Evolutionary conservation across 1,140 invertebrate genomes (phyloP).

Genomic region (Archegozetes longisetosus): DNA sequence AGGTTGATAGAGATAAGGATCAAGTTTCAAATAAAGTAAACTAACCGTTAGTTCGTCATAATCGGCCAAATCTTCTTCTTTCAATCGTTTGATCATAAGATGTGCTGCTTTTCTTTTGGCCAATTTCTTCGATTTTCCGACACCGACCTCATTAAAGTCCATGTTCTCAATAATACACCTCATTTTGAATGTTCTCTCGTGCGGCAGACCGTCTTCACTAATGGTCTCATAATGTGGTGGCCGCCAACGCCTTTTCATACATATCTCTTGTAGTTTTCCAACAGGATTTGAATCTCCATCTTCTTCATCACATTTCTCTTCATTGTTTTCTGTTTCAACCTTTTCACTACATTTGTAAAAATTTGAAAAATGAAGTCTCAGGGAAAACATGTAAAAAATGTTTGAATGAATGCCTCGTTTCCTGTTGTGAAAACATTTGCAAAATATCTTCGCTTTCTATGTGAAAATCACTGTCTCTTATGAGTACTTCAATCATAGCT

Average conservation of each 20-base stretch:
- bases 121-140: conserved; percentile 85
- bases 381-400: background rate
- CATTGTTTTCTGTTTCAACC: background rate
- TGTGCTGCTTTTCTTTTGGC: conserved; percentile 74
- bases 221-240: conserved; percentile 76
- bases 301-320: background rate
- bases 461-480: background rate
- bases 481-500: conserved; percentile 36
- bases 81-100: conserved; percentile 1
- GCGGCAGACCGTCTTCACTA: conserved; percentile 73
- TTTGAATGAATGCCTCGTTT: background rate
- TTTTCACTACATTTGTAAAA: background rate
- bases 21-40: background rate
- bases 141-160: conserved; percentile 35
- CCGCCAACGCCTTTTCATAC: conserved; percentile 83
- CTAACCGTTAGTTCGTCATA: conserved; percentile 1
- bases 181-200: conserved; percentile 82
- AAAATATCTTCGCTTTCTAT: background rate
- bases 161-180: conserved; percentile 52
- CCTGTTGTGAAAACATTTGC: background rate
- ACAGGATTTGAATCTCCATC: conserved; percentile 55
- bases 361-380: background rate
- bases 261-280: conserved; percentile 78
- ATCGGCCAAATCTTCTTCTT: conserved; percentile 3
- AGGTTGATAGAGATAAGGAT: background rate